Evolutionary conservation across 2,113 vertebrate genomes (phyloP).

Genomic region (Poeciliopsis occidentalis): DNA sequence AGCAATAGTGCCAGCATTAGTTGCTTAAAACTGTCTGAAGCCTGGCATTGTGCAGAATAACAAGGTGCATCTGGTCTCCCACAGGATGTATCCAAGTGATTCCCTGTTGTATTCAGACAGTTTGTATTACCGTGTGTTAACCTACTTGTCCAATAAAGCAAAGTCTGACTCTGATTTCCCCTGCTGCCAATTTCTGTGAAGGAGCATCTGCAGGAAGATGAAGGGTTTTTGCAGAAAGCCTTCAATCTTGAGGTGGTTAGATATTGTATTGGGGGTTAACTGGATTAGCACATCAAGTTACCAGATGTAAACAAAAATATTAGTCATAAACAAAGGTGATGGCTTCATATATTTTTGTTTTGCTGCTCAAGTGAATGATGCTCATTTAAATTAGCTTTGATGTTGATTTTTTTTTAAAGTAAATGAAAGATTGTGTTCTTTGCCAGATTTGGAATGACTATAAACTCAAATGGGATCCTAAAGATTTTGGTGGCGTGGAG

Average conservation of each 20-base stretch:
- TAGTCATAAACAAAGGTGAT: background rate
- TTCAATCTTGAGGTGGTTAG: background rate
- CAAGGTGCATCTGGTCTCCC: background rate
- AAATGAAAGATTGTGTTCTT: background rate
- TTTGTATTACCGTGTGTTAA: background rate
- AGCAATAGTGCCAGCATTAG: background rate
- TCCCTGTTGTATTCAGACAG: background rate
- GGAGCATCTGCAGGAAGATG: background rate
- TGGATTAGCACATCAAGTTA: background rate
- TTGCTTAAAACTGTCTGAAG: background rate
- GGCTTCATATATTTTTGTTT: no score
- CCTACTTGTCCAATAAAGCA: background rate
- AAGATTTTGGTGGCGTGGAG: constrained; percentile 88
- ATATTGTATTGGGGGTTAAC: background rate
- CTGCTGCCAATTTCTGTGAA: background rate
- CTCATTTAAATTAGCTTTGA: no score
- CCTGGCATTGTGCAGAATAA: background rate
- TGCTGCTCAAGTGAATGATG: no score
- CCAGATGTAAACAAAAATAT: background rate
- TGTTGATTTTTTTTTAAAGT: no score
- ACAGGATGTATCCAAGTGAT: background rate
- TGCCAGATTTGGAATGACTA: constrained; percentile 97
- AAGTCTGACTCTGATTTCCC: background rate
- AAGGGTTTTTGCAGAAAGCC: background rate
- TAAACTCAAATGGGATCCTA: constrained; percentile 94